Base-by-base conservation (phyloP, 2,888 invertebrate species). In the Adela reaumurella region DNA sequence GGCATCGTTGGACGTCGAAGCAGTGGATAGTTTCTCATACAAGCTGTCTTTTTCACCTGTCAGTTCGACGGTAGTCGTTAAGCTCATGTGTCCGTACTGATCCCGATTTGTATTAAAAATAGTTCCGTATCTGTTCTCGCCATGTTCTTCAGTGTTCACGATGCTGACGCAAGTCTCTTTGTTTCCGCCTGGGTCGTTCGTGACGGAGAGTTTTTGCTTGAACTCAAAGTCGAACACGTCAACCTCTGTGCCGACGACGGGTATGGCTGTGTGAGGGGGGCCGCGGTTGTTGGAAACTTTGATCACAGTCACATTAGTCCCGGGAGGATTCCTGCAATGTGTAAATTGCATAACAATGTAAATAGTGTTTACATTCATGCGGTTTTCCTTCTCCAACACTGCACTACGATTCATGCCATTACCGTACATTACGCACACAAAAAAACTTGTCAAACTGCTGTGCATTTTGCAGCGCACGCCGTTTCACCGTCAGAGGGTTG, bases 291-390 rank as follows among this genome's bases (percentile, higher is more conserved):
- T 82, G 0, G 82, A 82, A 1, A 84, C 83, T 69, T 84, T 74
- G n/a, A 84, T 84, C 0, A 84, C 84, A 19, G 84, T 84, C 28
- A 84, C 68, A 53, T 84, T 84, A 0, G 81, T 68, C 0, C 67
- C 55, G 50, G 61, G 60, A 63, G 2, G 60, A 51, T 47, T 51
- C 47, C 19, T 45, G 17, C 8, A 43, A 43, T 3, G 17, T 43
- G 8, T 6, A 24, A 24, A 24, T 4, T 24, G 24, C n/a, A n/a
- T n/a, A n/a, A n/a, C n/a, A n/a, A n/a, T n/a, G n/a, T n/a, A n/a
- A n/a, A n/a, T n/a, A n/a, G n/a, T n/a, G n/a, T n/a, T n/a, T n/a
- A n/a, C n/a, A n/a, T n/a, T n/a, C n/a, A n/a, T n/a, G n/a, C n/a
- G n/a, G n/a, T n/a, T n/a, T n/a, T n/a, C n/a, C n/a, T n/a, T n/a